Base-by-base conservation (phyloP, 1,140 invertebrate genomes). In the Drosophila rhopaloa region DNA sequence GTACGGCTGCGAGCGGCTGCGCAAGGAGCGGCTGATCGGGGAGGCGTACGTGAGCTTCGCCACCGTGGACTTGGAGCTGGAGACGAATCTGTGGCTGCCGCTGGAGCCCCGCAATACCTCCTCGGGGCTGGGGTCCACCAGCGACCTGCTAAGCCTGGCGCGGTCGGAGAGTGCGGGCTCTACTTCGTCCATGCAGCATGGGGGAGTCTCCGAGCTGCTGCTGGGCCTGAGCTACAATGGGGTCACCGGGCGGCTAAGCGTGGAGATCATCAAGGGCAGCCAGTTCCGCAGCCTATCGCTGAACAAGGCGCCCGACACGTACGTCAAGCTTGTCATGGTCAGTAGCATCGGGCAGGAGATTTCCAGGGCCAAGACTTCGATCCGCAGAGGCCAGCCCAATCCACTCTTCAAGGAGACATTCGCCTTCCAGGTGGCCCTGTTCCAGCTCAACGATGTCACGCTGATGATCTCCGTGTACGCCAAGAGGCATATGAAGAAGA, bases 361-460 rank as follows among this genome's bases (percentile, higher is more conserved):
- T 92, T 96, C 97, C 0, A 94, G 97, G 43, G 96, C 97, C 86
- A 99, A 99, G 93, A 98, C 98, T 6, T 97, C 97, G 19, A 95
- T 98, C 1, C 94, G 97, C 75, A 94, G 98, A 37, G 97, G 97
- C 14, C 98, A 98, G 93, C 98, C 98, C 24, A 98, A 98, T 94
- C 98, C 98, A 43, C 94, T 98, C 8, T 99, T 98, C 91, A 98
- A 98, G 92, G 98, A 99, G 93, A 97, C 97, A 1, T 99, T 99
- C 93, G 96, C 98, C 93, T 99, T 98, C 94, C 98, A 98, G 94
- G 97, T 99, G 83, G 97, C 98, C 35, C 93, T 98, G 61, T 99
- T 98, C 92, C 98, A 99, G 94, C 93, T 99, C 48, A 97, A 96
- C n/a, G 98, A 99, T 79, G 98, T 99, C 11, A 98, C 97, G 0